These are phyloP conservation scores for Silvanus unidentatus DNA, from an alignment of 2,888 invertebrate species.

Conservation along the genomic window DNA sequence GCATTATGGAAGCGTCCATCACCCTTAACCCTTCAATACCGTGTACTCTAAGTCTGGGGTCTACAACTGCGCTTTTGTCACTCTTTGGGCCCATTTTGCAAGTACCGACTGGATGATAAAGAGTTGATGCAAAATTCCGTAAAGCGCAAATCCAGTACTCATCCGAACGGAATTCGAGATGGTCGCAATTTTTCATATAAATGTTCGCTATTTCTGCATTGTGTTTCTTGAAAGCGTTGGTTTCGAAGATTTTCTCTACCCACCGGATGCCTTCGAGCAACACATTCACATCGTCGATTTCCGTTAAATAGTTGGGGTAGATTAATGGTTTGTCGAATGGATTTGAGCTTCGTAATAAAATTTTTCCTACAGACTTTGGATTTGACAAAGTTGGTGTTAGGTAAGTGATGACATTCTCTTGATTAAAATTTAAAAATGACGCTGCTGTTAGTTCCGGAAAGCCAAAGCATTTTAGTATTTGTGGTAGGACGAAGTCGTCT, in stretches of 20 bases:
- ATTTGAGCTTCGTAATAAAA: slow-evolving; percentile 52
- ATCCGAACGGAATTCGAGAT: slow-evolving; percentile 41
- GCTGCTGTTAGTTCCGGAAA: slow-evolving; percentile 28
- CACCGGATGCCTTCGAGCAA: slow-evolving; percentile 50
- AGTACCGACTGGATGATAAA: slow-evolving; percentile 11
- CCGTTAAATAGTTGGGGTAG: slow-evolving; percentile 57
- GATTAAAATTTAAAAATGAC: slow-evolving; percentile 14
- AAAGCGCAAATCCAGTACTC: slow-evolving; percentile 52
- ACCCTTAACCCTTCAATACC: slow-evolving; percentile 65
- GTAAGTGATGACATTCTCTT: slow-evolving; percentile 11
- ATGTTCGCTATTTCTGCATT: slow-evolving; percentile 39
- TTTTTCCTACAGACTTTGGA: slow-evolving; percentile 52
- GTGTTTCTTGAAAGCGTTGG: slow-evolving; percentile 41
- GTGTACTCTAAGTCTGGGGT: slow-evolving; percentile 59
- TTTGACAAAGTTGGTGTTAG: slow-evolving; percentile 25
- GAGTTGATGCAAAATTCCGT: slow-evolving; percentile 26
- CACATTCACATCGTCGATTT: slow-evolving; percentile 49
- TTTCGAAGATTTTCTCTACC: slow-evolving; percentile 41
- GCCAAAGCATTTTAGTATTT: slow-evolving; percentile 23
- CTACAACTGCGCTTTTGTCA: slow-evolving; percentile 56
- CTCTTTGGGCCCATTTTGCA: slow-evolving; percentile 22
- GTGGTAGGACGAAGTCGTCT: slow-evolving; percentile 19
- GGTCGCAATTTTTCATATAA: slow-evolving; percentile 47
- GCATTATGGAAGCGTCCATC: slow-evolving; percentile 80
- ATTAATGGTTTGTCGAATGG: slow-evolving; percentile 57